These are phyloP conservation scores for Umimayanthus kanabou DNA, from an alignment of 92 coral and sea anemone genomes.

Conservation along the genomic window DNA sequence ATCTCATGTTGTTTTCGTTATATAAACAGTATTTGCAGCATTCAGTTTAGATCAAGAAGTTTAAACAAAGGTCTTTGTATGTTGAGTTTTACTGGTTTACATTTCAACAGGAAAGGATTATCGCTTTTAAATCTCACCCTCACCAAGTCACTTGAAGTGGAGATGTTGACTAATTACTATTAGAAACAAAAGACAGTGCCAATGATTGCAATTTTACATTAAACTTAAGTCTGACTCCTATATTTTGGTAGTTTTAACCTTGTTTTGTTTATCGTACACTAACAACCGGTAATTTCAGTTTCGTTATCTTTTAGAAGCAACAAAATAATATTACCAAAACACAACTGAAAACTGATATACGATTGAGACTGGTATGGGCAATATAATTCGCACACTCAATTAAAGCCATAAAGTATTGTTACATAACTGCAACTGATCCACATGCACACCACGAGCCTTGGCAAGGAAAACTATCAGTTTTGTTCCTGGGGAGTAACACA, in stretches of 20 bases:
- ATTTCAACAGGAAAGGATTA: conserved; percentile 17
- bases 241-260: background rate
- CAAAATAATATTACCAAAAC: too few relatives aligned
- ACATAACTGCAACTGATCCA: background rate
- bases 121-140: background rate
- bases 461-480: background rate
- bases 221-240: background rate
- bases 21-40: background rate
- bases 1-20: too few relatives aligned
- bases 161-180: background rate
- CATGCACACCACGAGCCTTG: too few relatives aligned
- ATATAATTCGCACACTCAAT: background rate
- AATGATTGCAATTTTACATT: too few relatives aligned
- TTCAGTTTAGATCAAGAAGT: background rate
- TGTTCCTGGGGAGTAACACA: background rate
- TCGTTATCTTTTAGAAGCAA: too few relatives aligned
- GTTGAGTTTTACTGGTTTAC: background rate
- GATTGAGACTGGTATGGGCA: background rate
- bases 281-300: background rate
- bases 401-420: background rate
- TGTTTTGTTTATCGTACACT: background rate
- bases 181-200: background rate
- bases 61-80: background rate
- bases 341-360: too few relatives aligned
- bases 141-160: conserved; percentile 2